These are phyloP conservation scores for Xanthorhoe spadicearia DNA, from an alignment of 2,888 invertebrate genomes.

Conservation along the genomic window DNA sequence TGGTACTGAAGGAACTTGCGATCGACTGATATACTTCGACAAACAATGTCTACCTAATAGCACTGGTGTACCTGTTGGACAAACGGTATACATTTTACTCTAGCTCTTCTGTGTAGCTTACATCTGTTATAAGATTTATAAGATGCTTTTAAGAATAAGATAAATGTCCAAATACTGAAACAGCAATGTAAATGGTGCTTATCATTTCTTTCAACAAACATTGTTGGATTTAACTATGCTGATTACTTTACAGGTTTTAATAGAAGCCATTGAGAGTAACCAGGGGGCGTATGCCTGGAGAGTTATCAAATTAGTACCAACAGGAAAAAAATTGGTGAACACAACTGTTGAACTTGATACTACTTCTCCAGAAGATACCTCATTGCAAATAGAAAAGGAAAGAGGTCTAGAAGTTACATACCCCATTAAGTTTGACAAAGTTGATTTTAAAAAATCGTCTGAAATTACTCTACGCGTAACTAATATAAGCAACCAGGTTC, in stretches of 20 bases:
- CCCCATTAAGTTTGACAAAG: constrained; percentile 74
- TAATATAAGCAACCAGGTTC: constrained; percentile 73
- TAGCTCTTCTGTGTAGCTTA: no score
- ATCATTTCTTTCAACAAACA: neutral
- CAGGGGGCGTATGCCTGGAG: constrained; percentile 86
- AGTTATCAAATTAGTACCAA: constrained; percentile 73
- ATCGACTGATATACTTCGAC: constrained; percentile 85
- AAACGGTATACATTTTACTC: no score
- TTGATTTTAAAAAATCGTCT: constrained; percentile 64
- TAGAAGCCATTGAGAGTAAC: constrained; percentile 90
- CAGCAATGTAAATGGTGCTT: no score
- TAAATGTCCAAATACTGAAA: no score
- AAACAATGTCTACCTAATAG: constrained; percentile 81
- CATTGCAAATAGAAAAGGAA: constrained; percentile 68
- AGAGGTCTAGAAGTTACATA: constrained; percentile 83
- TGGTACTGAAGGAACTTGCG: constrained; percentile 82
- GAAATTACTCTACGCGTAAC: constrained; percentile 60
- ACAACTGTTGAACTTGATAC: constrained; percentile 55
- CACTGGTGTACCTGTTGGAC: constrained; percentile 83
- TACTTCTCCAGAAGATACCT: constrained; percentile 56
- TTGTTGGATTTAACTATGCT: neutral
- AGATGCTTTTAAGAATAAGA: no score
- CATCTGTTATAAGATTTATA: no score
- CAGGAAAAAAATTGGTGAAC: constrained; percentile 16
- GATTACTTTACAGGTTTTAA: constrained; percentile 74